These are phyloP conservation scores for Pangasianodon gigas DNA, from an alignment of 2,113 vertebrate genomes.

Conservation along the genomic window DNA sequence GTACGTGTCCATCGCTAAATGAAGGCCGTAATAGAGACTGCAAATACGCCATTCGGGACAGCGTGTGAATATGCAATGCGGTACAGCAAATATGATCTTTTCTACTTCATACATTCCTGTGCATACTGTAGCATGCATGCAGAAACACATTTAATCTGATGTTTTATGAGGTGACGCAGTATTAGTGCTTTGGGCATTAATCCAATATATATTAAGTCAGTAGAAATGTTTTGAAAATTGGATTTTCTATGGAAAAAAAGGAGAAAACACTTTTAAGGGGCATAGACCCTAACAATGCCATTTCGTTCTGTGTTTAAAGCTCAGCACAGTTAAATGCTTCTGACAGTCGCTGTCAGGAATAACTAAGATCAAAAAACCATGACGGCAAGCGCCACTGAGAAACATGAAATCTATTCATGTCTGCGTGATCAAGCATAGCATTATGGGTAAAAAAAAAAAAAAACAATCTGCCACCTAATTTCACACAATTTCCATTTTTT, in stretches of 20 bases:
- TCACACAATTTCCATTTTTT: neutral
- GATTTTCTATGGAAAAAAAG: neutral
- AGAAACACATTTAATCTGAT: neutral
- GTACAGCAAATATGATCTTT: neutral
- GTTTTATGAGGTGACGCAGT: neutral
- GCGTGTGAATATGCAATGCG: neutral
- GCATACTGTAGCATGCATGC: neutral
- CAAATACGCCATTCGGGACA: neutral
- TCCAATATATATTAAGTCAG: neutral
- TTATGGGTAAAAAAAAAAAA: neutral
- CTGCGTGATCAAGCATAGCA: neutral
- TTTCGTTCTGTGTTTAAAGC: conserved; percentile 14
- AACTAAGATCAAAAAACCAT: conserved; percentile 29
- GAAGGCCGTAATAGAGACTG: neutral
- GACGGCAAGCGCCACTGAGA: conserved; percentile 9
- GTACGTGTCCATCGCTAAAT: neutral
- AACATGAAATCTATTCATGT: conserved; percentile 8
- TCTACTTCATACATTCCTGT: neutral
- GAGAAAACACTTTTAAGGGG: neutral
- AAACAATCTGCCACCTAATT: neutral
- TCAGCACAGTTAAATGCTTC: conserved; percentile 34
- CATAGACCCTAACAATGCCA: neutral
- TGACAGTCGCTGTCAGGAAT: conserved; percentile 49
- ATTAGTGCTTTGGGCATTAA: neutral
- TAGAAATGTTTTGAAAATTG: neutral